Percentiles rank a stretch among this genome's conserved stretches.
These are phyloP conservation scores for Apamea crenata DNA, from an alignment of 2,888 invertebrate genomes.

Conservation along the genomic window DNA sequence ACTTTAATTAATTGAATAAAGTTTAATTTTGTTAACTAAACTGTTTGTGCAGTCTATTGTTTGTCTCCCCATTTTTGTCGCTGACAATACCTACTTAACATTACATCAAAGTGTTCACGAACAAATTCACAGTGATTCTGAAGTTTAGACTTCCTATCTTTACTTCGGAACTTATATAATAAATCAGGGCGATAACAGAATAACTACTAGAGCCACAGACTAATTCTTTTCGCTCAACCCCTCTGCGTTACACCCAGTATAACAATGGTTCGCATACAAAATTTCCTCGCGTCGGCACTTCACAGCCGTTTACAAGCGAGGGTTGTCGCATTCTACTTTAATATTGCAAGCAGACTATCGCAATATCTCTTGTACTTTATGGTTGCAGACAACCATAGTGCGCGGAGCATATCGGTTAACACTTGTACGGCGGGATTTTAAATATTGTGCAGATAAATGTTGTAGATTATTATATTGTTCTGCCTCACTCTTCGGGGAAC, in stretches of 20 bases:
- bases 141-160: constrained; percentile 43
- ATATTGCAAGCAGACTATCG: constrained; percentile 61
- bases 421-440: constrained; percentile 22
- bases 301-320: constrained; percentile 42
- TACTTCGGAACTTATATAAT: constrained; percentile 43
- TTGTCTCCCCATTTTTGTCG: not conserved
- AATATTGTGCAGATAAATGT: constrained; percentile 11
- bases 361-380: constrained; percentile 54
- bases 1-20: too few species aligned
- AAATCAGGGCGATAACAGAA: constrained; percentile 58
- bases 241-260: constrained; percentile 26
- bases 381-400: constrained; percentile 28
- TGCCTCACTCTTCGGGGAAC: not conserved
- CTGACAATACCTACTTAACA: not conserved
- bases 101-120: constrained; percentile 4
- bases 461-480: constrained; percentile 6
- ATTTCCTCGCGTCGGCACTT: constrained; percentile 43
- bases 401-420: constrained; percentile 36
- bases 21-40: not conserved
- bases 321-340: constrained; percentile 57
- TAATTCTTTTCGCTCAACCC: constrained; percentile 42
- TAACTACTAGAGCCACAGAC: constrained; percentile 36
- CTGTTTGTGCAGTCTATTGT: not conserved
- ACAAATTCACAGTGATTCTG: constrained; percentile 9
- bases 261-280: constrained; percentile 43